Evolutionary conservation across 2,888 invertebrate species (phyloP).

Genomic region (Drosophila melanocephala): DNA sequence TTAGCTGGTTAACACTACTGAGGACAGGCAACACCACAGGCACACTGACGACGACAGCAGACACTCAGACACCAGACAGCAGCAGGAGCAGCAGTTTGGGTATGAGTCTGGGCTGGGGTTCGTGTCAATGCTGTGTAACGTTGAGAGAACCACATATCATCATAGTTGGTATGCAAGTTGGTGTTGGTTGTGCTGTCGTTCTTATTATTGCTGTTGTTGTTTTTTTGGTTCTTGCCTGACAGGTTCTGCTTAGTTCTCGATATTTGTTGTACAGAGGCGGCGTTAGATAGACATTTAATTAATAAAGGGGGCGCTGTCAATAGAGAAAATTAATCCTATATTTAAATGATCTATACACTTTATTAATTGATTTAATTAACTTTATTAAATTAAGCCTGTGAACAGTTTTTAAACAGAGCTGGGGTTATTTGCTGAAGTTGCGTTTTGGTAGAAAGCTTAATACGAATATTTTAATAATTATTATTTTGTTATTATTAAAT

Average conservation of each 20-base stretch:
- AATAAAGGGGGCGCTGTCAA: background rate
- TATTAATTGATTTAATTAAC: background rate
- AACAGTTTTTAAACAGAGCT: background rate
- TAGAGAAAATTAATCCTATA: background rate
- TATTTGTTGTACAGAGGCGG: constrained; percentile 15
- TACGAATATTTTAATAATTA: background rate
- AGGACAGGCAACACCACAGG: constrained; percentile 41
- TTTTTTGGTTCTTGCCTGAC: constrained; percentile 44
- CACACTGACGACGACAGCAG: constrained; percentile 52
- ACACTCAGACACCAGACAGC: constrained; percentile 34
- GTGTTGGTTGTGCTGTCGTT: constrained; percentile 26
- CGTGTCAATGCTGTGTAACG: constrained; percentile 37
- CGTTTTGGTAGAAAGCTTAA: background rate
- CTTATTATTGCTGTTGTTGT: background rate
- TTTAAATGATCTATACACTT: background rate
- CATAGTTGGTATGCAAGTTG: constrained; percentile 27
- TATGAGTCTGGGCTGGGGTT: constrained; percentile 10
- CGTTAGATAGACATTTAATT: constrained; percentile 1
- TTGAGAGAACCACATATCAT: constrained; percentile 64
- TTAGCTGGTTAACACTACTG: constrained; percentile 61
- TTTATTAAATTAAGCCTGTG: background rate
- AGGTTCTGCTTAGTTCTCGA: constrained; percentile 30
- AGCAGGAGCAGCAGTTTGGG: background rate
- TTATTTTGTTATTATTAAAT: background rate
- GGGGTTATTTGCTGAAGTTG: background rate